Conservation (phyloP, 2,113 vertebrate species). For the Lepus europaeus region DNA sequence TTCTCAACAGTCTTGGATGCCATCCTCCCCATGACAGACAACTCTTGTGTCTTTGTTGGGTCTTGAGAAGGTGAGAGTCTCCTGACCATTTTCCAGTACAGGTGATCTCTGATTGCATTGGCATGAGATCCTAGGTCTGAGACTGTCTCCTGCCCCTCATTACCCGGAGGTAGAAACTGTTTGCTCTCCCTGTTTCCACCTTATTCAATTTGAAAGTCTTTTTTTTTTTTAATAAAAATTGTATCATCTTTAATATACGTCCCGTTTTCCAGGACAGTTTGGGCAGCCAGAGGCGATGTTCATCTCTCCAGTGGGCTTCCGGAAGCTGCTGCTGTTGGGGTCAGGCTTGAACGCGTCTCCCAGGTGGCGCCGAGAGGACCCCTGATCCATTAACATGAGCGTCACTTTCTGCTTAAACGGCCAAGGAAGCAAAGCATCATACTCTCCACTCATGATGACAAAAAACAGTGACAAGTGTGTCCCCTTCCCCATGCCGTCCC, state of each 20-base stretch:
- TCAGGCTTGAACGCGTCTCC: slow-evolving; percentile 98
- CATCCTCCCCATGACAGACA: background rate
- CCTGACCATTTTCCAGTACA: background rate
- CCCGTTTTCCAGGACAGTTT: slow-evolving; percentile 96
- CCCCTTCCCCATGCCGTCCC: slow-evolving; percentile 98
- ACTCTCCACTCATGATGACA: slow-evolving; percentile 99
- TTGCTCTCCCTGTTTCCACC: background rate
- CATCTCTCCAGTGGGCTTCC: slow-evolving; percentile 97
- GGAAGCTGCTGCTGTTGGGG: slow-evolving; percentile 99
- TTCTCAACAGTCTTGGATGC: background rate
- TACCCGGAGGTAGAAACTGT: background rate
- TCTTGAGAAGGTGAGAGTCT: background rate
- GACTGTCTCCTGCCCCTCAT: background rate
- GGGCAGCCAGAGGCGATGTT: slow-evolving; percentile 99
- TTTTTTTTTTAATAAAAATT: slow-evolving; percentile 99
- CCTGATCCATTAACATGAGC: slow-evolving; percentile 99
- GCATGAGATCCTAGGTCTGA: background rate
- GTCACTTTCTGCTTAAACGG: slow-evolving; percentile 99
- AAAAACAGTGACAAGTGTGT: slow-evolving; percentile 98
- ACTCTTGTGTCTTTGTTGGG: background rate
- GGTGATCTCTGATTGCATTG: background rate
- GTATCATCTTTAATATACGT: slow-evolving; percentile 99
- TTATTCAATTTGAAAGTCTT: background rate
- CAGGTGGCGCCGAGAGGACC: slow-evolving; percentile 94
- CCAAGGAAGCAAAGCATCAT: slow-evolving; percentile 97